These are phyloP conservation scores for Heliconius eleuchia DNA, from an alignment of 1,140 invertebrate species.

Conservation along the genomic window DNA sequence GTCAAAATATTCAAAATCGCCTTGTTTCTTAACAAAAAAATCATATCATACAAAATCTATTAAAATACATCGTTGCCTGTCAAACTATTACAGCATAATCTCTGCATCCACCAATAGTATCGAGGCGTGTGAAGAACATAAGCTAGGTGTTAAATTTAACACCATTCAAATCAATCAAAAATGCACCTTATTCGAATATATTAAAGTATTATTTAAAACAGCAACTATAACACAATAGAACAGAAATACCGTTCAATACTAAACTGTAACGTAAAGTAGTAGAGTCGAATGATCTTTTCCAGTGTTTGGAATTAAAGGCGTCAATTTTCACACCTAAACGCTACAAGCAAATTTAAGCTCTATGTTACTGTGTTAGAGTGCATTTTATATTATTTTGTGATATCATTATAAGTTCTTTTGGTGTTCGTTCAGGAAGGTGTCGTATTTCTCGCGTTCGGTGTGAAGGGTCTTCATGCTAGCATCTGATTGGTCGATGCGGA, in stretches of 20 bases:
- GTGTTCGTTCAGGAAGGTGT: slow-evolving; percentile 58
- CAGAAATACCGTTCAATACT: slow-evolving; percentile 34
- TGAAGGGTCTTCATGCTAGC: slow-evolving; percentile 64
- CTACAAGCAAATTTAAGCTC: slow-evolving; percentile 38
- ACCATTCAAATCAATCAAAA: slow-evolving; percentile 44
- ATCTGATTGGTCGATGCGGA: slow-evolving; percentile 60
- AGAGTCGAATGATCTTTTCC: slow-evolving; percentile 39
- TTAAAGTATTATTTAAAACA: slow-evolving; percentile 39
- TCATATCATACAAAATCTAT: background rate
- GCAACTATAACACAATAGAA: slow-evolving; percentile 43
- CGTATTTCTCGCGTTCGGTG: slow-evolving; percentile 75
- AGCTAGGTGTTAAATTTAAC: slow-evolving; percentile 75
- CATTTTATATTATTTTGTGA: slow-evolving; percentile 28
- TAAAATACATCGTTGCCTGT: background rate
- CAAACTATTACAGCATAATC: slow-evolving; percentile 29
- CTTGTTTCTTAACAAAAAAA: background rate
- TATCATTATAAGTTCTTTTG: slow-evolving; percentile 46
- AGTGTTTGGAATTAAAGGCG: slow-evolving; percentile 56
- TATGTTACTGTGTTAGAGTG: slow-evolving; percentile 21
- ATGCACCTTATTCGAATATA: slow-evolving; percentile 10
- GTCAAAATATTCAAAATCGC: background rate
- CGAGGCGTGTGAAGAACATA: slow-evolving; percentile 47
- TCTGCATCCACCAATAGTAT: slow-evolving; percentile 51
- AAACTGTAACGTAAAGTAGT: slow-evolving; percentile 37
- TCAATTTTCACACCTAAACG: slow-evolving; percentile 76